A percentile compares a stretch with the other conserved stretches of the same genome.
Evolutionary conservation across 2,888 invertebrate species (phyloP).

Genomic region (Pollenia angustigena): DNA sequence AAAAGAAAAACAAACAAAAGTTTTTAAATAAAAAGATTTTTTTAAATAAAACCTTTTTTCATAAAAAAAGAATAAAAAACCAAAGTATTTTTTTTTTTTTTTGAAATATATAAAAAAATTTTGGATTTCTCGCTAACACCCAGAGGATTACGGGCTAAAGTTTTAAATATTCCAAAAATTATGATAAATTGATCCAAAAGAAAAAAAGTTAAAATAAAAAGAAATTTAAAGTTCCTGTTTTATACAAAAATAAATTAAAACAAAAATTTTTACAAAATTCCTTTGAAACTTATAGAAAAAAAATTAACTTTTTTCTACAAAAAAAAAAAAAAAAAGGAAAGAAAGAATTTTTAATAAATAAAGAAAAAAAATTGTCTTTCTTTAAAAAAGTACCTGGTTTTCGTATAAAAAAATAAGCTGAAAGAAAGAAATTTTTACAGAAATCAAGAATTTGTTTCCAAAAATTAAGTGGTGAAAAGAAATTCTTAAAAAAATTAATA

Average conservation of each 20-base stretch:
- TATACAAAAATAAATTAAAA: constrained; percentile 46
- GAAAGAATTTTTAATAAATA: constrained; percentile 43
- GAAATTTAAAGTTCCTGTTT: constrained; percentile 79
- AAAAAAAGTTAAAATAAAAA: constrained; percentile 46
- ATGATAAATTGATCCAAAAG: constrained; percentile 19
- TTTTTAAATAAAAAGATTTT: constrained; percentile 34
- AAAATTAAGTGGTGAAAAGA: constrained; percentile 25
- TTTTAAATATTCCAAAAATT: constrained; percentile 57
- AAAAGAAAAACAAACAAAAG: constrained; percentile 20
- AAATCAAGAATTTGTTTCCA: constrained; percentile 52
- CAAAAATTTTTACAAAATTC: constrained; percentile 59
- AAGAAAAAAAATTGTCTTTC: constrained; percentile 26
- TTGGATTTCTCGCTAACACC: constrained; percentile 72
- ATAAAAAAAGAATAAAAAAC: constrained; percentile 49
- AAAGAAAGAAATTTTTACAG: constrained; percentile 66
- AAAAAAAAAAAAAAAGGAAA: background rate
- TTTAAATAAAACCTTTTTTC: constrained; percentile 54
- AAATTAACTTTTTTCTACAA: constrained; percentile 45
- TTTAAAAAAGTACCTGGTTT: constrained; percentile 57
- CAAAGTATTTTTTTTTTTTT: constrained; percentile 52
- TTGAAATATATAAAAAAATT: constrained; percentile 63
- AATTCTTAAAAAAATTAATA: constrained; percentile 39
- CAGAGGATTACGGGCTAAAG: constrained; percentile 70
- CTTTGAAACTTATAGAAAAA: constrained; percentile 44
- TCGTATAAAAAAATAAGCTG: constrained; percentile 40